Conservation (phyloP, 2,113 vertebrate species). For the Microcebus griseorufus region DNA sequence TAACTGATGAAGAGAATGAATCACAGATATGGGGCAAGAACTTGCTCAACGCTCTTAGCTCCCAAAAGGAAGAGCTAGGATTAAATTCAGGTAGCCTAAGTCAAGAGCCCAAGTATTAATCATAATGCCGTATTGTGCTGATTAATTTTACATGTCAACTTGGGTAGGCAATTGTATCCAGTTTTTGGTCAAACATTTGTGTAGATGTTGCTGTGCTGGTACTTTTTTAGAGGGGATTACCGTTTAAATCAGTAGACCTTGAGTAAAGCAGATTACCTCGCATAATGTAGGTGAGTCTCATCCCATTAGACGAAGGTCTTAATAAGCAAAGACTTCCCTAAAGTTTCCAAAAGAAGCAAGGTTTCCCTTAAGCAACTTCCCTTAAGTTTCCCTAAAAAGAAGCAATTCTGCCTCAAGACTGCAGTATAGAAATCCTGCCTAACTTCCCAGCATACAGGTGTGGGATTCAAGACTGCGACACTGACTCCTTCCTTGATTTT, state of each 20-base stretch:
- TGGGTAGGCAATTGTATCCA: not conserved
- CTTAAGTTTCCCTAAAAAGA: not conserved
- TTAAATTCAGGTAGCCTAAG: not conserved
- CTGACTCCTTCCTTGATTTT: not conserved
- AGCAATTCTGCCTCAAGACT: not conserved
- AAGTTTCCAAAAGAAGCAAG: too few species aligned
- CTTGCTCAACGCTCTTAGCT: not conserved
- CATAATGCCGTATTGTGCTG: not conserved
- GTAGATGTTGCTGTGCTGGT: not conserved
- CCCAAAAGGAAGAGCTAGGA: not conserved
- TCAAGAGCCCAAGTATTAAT: not conserved
- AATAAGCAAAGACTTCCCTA: not conserved
- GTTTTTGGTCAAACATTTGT: not conserved
- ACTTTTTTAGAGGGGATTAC: not conserved
- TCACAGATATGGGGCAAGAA: not conserved
- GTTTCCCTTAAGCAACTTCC: too few species aligned
- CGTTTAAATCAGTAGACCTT: not conserved
- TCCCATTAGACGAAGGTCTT: not conserved
- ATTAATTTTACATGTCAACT: not conserved
- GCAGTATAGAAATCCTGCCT: not conserved
- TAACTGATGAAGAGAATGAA: not conserved
- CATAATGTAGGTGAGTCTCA: not conserved
- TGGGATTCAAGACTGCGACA: not conserved
- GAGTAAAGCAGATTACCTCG: not conserved
- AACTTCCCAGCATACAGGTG: not conserved